These are phyloP conservation scores for Aporophyla nigra DNA, from an alignment of 2,888 invertebrate genomes.

Conservation along the genomic window DNA sequence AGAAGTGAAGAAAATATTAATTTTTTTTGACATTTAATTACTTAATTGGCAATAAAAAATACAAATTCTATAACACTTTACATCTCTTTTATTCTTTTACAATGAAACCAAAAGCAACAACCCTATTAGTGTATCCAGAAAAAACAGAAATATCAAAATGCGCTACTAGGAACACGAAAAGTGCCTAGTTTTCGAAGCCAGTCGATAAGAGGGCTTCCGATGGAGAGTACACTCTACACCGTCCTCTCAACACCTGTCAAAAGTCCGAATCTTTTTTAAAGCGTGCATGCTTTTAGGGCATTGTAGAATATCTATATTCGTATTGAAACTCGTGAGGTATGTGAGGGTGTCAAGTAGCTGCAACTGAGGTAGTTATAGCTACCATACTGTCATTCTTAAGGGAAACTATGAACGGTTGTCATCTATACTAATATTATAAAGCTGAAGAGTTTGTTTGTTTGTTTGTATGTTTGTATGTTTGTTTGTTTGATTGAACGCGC, in stretches of 20 bases:
- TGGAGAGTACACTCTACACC: slow-evolving; percentile 41
- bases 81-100: too few species aligned
- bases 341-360: slow-evolving; percentile 37
- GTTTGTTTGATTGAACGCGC: too few species aligned
- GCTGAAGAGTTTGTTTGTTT: too few species aligned
- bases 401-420: not conserved
- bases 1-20: fast-evolving
- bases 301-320: slow-evolving; percentile 58
- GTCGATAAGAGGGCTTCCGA: slow-evolving; percentile 29
- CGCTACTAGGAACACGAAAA: not conserved
- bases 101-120: not conserved
- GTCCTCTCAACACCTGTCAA: slow-evolving; percentile 35
- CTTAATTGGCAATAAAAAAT: not conserved
- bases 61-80: not conserved
- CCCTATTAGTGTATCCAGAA: too few species aligned
- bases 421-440: too few species aligned
- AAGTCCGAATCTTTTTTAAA: slow-evolving; percentile 58
- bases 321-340: slow-evolving; percentile 39
- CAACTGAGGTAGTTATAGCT: slow-evolving; percentile 6
- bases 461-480: too few species aligned
- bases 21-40: not conserved
- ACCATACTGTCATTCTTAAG: not conserved
- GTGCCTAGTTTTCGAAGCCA: slow-evolving; percentile 31
- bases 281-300: slow-evolving; percentile 52
- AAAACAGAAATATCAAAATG: not conserved